Conservation (phyloP, 1,140 invertebrate species). For the Dendrolimus kikuchii region DNA sequence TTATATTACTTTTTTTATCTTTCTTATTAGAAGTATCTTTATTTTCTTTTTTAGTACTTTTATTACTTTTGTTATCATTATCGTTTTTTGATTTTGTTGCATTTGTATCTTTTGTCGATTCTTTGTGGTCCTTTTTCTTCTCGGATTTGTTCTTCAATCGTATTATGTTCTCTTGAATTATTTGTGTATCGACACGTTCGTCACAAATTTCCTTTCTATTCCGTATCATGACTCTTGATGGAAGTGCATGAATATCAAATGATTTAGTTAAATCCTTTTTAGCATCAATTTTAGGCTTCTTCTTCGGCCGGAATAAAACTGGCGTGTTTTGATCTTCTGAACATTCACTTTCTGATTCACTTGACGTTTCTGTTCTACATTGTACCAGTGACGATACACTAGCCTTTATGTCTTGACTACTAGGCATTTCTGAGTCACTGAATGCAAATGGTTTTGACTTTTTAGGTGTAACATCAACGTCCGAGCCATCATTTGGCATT, state of each 20-base stretch:
- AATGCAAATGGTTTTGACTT: conserved; percentile 34
- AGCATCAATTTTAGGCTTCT: conserved; percentile 18
- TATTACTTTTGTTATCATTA: conserved; percentile 10
- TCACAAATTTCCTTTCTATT: conserved; percentile 39
- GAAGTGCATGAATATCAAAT: conserved; percentile 31
- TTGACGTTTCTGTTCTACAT: conserved; percentile 26
- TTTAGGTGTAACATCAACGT: conserved; percentile 41
- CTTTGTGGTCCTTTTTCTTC: conserved; percentile 9
- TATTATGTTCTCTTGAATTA: conserved; percentile 40
- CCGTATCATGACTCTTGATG: conserved; percentile 36
- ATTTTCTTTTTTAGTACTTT: conserved; percentile 11
- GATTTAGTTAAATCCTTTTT: conserved; percentile 40
- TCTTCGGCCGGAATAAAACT: conserved; percentile 23
- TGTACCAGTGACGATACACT: conserved; percentile 23
- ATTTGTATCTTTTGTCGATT: conserved; percentile 11
- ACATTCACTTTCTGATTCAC: conserved; percentile 41
- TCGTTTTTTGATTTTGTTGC: conserved; percentile 8
- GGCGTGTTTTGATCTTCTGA: conserved; percentile 26
- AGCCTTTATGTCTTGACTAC: conserved; percentile 52
- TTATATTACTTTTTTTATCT: conserved; percentile 10
- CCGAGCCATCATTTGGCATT: conserved; percentile 31
- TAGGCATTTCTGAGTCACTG: conserved; percentile 39
- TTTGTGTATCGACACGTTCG: conserved; percentile 36
- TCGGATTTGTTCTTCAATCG: conserved; percentile 18
- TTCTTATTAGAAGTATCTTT: conserved; percentile 6